phyloP scores from a whole-genome alignment of 2,797 vertebrate genomes.

The Lepus oiostolus region DNA sequence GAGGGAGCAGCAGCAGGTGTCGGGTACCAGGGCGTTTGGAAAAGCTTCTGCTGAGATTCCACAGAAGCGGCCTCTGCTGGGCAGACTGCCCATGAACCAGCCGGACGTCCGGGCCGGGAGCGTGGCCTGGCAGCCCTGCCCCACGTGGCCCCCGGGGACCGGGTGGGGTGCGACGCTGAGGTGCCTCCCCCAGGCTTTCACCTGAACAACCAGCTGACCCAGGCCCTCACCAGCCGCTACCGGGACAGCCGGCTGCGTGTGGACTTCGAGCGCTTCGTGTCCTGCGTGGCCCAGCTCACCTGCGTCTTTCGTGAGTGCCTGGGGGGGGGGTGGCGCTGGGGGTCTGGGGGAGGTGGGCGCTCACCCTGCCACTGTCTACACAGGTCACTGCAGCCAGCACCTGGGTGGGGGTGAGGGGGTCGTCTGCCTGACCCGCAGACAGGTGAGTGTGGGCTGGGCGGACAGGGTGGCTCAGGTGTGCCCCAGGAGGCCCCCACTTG shows the following conservation, averaged over 20 bases:
- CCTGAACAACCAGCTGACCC: constrained; percentile 82
- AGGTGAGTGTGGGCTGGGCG: constrained; percentile 66
- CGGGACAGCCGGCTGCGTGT: constrained; percentile 77
- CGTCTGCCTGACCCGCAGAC: constrained; percentile 76
- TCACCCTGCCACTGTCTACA: neutral
- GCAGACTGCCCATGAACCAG: too few species aligned
- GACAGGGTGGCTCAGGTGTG: fast-evolving
- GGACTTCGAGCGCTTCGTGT: constrained; percentile 82
- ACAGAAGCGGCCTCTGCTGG: too few species aligned
- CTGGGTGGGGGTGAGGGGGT: constrained; percentile 65
- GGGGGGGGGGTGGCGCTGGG: fast-evolving
- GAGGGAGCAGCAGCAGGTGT: too few species aligned
- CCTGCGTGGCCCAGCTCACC: constrained; percentile 80
- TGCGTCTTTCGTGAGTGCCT: constrained; percentile 83
- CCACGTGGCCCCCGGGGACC: too few species aligned
- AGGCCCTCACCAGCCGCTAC: constrained; percentile 79
- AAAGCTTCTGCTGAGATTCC: too few species aligned
- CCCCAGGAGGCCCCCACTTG: neutral
- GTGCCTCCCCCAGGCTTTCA: constrained; percentile 69
- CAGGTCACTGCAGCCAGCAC: constrained; percentile 79
- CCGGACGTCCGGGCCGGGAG: too few species aligned
- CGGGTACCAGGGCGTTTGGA: too few species aligned
- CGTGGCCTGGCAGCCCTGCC: too few species aligned
- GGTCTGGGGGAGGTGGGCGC: fast-evolving
- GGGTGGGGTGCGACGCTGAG: neutral